A percentile compares a stretch with the other conserved stretches of the same genome.
Conservation (phyloP, 2,113 vertebrate species). For the Mugil cephalus region DNA sequence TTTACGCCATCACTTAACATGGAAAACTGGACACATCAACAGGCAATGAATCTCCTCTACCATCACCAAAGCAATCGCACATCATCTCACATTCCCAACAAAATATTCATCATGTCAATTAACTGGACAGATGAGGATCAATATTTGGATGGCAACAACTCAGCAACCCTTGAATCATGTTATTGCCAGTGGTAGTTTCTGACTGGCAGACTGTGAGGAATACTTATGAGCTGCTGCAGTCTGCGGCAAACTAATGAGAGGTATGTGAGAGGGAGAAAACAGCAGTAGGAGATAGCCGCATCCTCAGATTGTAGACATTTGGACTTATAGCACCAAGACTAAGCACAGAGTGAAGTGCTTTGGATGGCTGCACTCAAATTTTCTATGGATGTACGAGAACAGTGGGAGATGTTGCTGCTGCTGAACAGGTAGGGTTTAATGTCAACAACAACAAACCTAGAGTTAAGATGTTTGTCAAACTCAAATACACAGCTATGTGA, state of each 20-base stretch:
- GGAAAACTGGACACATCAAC: conserved; percentile 26
- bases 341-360: conserved; percentile 17
- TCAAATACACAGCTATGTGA: conserved; percentile 11
- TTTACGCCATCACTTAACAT: conserved; percentile 35
- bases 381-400: conserved; percentile 12
- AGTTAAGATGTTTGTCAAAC: conserved; percentile 29
- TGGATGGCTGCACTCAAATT: conserved; percentile 37
- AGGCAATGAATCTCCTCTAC: conserved; percentile 23
- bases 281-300: conserved; percentile 56
- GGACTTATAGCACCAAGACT: conserved; percentile 6
- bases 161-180: conserved; percentile 1
- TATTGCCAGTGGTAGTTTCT: conserved; percentile 15
- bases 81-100: conserved; percentile 6
- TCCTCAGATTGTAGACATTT: conserved; percentile 47
- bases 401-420: conserved; percentile 34
- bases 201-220: conserved; percentile 24
- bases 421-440: conserved; percentile 27
- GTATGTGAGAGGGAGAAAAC: conserved; percentile 35
- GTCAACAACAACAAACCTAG: conserved; percentile 21
- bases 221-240: conserved; percentile 25
- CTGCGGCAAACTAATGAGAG: conserved; percentile 44
- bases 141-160: conserved; percentile 34
- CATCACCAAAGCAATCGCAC: conserved; percentile 56
- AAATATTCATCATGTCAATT: conserved; percentile 10
- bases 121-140: conserved; percentile 29